Conservation (phyloP, 2,113 vertebrate genomes). For the Thymallus thymallus region DNA sequence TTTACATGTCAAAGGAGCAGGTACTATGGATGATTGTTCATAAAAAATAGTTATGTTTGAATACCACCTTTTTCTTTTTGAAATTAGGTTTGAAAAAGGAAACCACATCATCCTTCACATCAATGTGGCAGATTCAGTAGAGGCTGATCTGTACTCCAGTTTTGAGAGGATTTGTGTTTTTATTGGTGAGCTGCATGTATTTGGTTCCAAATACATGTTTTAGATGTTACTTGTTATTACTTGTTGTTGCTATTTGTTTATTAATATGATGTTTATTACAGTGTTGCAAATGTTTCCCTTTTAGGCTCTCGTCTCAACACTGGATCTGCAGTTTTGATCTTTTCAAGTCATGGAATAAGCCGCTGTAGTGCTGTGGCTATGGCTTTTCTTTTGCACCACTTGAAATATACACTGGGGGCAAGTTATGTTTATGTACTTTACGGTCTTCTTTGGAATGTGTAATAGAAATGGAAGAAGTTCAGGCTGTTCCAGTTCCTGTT, state of each 20-base stretch:
- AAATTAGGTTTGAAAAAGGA: constrained; percentile 27
- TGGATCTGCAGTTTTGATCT: constrained; percentile 72
- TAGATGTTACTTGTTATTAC: background rate
- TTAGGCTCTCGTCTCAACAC: constrained; percentile 46
- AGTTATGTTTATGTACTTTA: background rate
- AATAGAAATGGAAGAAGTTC: background rate
- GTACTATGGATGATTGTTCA: background rate
- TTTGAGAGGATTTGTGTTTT: constrained; percentile 76
- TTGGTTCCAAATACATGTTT: no score
- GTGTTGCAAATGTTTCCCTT: background rate
- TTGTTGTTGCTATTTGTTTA: no score
- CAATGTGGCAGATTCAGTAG: constrained; percentile 64
- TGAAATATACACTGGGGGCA: constrained; percentile 78
- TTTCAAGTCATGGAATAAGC: constrained; percentile 79
- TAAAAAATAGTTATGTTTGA: background rate
- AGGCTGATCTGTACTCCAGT: constrained; percentile 62
- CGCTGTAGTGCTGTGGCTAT: constrained; percentile 73
- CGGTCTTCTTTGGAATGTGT: background rate
- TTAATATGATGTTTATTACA: background rate
- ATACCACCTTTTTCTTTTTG: constrained; percentile 6
- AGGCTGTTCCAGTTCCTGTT: no score
- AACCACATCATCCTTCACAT: constrained; percentile 60
- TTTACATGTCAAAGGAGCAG: background rate
- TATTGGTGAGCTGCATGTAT: constrained; percentile 75
- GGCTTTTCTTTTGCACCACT: constrained; percentile 79